Percentiles rank a stretch among this genome's conserved stretches.
Conservation (phyloP, 2,888 invertebrate genomes). For the Unio delphinus region DNA sequence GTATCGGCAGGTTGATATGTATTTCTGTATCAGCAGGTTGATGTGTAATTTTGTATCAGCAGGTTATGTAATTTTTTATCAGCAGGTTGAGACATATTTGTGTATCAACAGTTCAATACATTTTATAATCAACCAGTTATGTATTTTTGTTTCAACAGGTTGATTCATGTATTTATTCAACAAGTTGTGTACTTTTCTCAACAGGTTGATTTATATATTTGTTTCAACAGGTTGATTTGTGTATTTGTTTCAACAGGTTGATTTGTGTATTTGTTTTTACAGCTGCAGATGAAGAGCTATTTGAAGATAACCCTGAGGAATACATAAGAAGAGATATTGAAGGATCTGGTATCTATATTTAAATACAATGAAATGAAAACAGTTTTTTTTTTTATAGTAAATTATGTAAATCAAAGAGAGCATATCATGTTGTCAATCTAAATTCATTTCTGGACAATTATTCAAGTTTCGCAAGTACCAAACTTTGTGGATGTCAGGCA, state of each 20-base stretch:
- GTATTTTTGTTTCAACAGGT: background rate
- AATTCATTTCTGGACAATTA: too few relatives aligned
- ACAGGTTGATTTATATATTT: background rate
- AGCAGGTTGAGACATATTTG: too few relatives aligned
- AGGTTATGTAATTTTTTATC: too few relatives aligned
- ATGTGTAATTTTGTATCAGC: too few relatives aligned
- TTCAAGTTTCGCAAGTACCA: too few relatives aligned
- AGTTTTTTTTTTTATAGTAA: too few relatives aligned
- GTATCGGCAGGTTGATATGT: too few relatives aligned
- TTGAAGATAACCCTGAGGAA: conserved; percentile 98
- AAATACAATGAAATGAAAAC: background rate
- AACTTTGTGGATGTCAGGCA: too few relatives aligned
- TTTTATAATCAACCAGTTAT: background rate
- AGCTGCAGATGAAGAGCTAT: conserved; percentile 90
- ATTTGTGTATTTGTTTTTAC: conserved; percentile 4
- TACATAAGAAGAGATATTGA: conserved; percentile 86
- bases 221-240: background rate
- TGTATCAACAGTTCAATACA: background rate
- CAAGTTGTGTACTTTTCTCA: background rate
- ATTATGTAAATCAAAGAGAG: too few relatives aligned
- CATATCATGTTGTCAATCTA: too few relatives aligned
- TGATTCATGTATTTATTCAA: background rate
- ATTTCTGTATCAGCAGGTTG: too few relatives aligned
- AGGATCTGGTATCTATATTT: conserved; percentile 79
- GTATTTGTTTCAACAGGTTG: background rate